These are phyloP conservation scores for Synchiropus splendidus DNA, from an alignment of 2,113 vertebrate species.

Conservation along the genomic window DNA sequence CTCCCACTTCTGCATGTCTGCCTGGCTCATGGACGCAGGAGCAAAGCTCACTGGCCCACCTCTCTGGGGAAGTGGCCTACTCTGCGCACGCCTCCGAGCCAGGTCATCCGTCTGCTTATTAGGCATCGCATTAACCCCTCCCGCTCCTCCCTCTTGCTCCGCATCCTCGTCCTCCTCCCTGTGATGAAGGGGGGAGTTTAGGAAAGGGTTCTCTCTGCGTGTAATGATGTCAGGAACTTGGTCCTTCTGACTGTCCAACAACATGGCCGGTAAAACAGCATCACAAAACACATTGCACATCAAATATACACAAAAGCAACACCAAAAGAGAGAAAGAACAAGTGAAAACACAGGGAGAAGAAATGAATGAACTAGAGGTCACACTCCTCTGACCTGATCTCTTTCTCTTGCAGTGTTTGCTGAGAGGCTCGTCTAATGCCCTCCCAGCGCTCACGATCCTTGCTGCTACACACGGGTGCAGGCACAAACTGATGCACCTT, in stretches of 20 bases:
- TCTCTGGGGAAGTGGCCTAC: conserved; percentile 47
- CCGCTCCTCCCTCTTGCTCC: conserved; percentile 48
- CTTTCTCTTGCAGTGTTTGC: conserved; percentile 57
- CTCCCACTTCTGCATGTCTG: conserved; percentile 89
- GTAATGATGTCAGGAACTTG: conserved; percentile 43
- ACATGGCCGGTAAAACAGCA: conserved; percentile 6
- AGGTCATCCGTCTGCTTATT: conserved; percentile 75
- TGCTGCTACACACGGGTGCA: conserved; percentile 65
- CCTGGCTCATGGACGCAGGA: conserved; percentile 71
- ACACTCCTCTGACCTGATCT: conserved; percentile 46
- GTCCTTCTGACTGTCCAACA: conserved; percentile 48
- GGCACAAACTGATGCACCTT: conserved; percentile 71
- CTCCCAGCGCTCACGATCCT: conserved; percentile 69
- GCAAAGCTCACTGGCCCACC: conserved; percentile 60
- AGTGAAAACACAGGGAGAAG: conserved; percentile 17
- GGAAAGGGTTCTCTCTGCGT: conserved; percentile 45
- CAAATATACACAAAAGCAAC: conserved; percentile 10
- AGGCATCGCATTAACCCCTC: conserved; percentile 45
- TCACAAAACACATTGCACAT: conserved; percentile 24
- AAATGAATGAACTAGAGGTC: background rate
- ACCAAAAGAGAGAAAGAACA: conserved; percentile 20
- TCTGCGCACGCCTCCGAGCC: conserved; percentile 65
- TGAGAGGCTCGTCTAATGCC: conserved; percentile 65
- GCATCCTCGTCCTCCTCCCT: conserved; percentile 35
- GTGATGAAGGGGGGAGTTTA: conserved; percentile 27